Percentiles rank a stretch among this genome's conserved stretches.
phyloP scores from a whole-genome alignment of 2,888 invertebrate genomes.

The Apamea epomidion region DNA sequence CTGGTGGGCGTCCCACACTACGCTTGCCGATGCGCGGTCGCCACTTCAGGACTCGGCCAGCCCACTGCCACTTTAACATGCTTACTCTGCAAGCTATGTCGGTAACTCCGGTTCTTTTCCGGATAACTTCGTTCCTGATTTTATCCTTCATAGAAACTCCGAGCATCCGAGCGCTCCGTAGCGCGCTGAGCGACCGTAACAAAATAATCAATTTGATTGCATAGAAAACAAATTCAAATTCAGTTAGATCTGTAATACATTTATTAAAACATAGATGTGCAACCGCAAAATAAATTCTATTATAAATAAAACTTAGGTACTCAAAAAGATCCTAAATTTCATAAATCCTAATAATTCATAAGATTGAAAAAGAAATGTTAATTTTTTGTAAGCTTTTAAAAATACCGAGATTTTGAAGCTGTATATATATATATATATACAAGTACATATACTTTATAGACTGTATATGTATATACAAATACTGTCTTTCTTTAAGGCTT shows the following conservation, averaged over 20 bases:
- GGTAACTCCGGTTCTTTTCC: not conserved
- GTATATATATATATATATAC: too few relatives aligned
- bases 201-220: not conserved
- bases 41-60: not conserved
- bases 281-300: not conserved
- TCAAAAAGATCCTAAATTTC: not conserved
- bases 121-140: not conserved
- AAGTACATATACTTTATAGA: too few relatives aligned
- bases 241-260: conserved; percentile 7
- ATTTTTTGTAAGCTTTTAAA: too few relatives aligned
- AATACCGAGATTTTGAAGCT: not conserved
- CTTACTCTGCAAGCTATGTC: not conserved
- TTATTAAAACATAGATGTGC: not conserved
- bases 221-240: not conserved
- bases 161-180: not conserved
- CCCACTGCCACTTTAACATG: too few relatives aligned
- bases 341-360: not conserved
- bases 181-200: not conserved
- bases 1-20: not conserved
- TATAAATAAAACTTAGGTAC: conserved; percentile 1
- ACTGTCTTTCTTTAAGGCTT: not conserved
- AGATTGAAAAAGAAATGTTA: not conserved
- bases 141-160: not conserved
- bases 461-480: too few relatives aligned
- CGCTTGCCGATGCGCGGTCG: not conserved